Percentiles rank a stretch among this genome's conserved stretches.
phyloP scores from a whole-genome alignment of 2,797 vertebrate species.

The Brotula barbata region DNA sequence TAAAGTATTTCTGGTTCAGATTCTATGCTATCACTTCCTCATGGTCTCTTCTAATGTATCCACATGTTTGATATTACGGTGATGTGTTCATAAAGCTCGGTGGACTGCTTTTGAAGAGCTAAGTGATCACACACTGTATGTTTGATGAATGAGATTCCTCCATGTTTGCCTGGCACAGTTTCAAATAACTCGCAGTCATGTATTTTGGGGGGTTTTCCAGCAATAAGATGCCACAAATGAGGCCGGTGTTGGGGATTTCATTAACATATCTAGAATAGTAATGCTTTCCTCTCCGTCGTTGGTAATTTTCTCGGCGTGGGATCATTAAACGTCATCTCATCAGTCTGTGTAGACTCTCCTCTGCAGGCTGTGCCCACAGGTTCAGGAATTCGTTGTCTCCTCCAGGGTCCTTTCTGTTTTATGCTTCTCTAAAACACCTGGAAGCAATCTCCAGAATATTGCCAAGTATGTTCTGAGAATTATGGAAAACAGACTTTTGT shows the following conservation, averaged over 20 bases:
- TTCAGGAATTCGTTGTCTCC: conserved; percentile 24
- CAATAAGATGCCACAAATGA: neutral
- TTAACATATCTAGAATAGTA: neutral
- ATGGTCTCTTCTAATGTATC: conserved; percentile 3
- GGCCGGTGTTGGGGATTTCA: conserved; percentile 1
- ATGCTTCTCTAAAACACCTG: conserved; percentile 53
- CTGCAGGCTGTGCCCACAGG: conserved; percentile 9
- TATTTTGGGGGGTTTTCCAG: conserved; percentile 10
- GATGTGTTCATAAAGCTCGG: conserved; percentile 2
- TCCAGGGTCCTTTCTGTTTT: conserved; percentile 26
- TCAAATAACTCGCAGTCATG: too few species aligned
- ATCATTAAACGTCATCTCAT: too few species aligned
- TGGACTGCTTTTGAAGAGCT: conserved; percentile 1
- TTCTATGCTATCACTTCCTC: neutral
- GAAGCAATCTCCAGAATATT: conserved; percentile 42
- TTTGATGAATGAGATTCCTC: conserved; percentile 12
- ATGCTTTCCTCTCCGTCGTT: neutral
- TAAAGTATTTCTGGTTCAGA: too few species aligned
- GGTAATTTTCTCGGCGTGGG: too few species aligned
- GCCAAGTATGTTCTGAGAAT: conserved; percentile 26
- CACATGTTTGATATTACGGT: conserved; percentile 24
- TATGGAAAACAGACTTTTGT: conserved; percentile 17
- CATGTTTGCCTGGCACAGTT: neutral
- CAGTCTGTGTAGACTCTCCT: conserved; percentile 1
- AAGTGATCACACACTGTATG: neutral